Percentiles rank a stretch among this genome's conserved stretches.
Evolutionary conservation across 2,888 invertebrate species (phyloP).

Genomic region (Sabellastarte sp.): DNA sequence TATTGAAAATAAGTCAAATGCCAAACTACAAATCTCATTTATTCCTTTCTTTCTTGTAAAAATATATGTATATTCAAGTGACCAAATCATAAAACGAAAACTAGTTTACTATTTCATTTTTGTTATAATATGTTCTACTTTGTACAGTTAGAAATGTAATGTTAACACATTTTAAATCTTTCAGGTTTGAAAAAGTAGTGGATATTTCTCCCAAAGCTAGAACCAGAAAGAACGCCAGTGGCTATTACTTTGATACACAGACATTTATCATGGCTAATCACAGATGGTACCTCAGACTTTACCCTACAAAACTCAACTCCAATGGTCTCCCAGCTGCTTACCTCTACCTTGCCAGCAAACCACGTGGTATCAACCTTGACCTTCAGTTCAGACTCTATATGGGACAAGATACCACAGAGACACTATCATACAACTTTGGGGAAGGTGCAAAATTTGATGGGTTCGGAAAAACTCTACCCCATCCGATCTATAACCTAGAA

Average conservation of each 20-base stretch:
- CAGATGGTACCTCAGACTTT: constrained; percentile 33
- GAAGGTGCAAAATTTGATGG: constrained; percentile 36
- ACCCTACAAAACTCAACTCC: constrained; percentile 28
- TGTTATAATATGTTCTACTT: no score
- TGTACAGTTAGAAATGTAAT: no score
- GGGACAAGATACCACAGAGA: constrained; percentile 28
- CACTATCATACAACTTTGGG: constrained; percentile 31
- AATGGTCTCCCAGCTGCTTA: constrained; percentile 33
- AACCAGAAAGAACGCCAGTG: constrained; percentile 34
- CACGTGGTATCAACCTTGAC: constrained; percentile 23
- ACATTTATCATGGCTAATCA: constrained; percentile 27
- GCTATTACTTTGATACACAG: constrained; percentile 31
- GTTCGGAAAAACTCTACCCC: constrained; percentile 33
- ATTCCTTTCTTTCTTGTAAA: no score
- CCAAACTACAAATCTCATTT: no score
- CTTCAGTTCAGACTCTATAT: constrained; percentile 27
- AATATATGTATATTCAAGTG: no score
- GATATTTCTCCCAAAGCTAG: constrained; percentile 24
- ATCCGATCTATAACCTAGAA: constrained; percentile 19
- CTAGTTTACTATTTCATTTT: no score
- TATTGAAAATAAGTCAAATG: no score
- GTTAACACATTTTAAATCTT: no score
- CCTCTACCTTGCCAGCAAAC: constrained; percentile 29
- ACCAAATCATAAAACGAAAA: no score
- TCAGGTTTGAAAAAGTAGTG: constrained; percentile 18